Evolutionary conservation across 2,888 invertebrate genomes (phyloP), one percentile per base, ranked within the genome.

Genomic region (Eupeodes latifasciatus): DNA sequence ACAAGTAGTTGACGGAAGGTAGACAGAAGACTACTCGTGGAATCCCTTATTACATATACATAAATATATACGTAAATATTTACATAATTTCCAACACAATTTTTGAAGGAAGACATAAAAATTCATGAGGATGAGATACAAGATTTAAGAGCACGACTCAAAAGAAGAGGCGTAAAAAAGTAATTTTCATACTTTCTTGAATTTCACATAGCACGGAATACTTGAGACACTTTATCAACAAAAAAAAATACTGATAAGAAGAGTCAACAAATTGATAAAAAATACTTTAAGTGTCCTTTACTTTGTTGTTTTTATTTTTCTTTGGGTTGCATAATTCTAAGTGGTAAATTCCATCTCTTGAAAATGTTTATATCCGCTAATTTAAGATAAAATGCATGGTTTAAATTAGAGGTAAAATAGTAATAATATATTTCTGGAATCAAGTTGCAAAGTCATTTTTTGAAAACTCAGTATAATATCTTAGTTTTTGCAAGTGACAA

Each of bases 31-130:
- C 5, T 19, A 16, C 19, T 49, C 69, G 5, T 40, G 14, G 75
- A 57, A 49, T 81, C 85, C 66, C 76, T 47, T 76, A 85, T 72
- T 76, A 75, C 64, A 61, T 40, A 51, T 76, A 81, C 3, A 27
- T 3, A 27, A 40, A 40, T 40, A 40, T 40, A 27, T 3, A 27
- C 27, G 27, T 27, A 77, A 81, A 81, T 85, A 85, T 85, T 81
- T 85, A 74, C 85, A 85, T 85, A 81, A 77, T 85, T 77, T 67
- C 59, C 19, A 49, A 61, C 2, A 40, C 40, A 0, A 9, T 7
- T 3, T 40, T 40, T 9, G 69, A 71, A 64, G 64, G 57, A 76
- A 59, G 59, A 61, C 76, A 81, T 72, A 72, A 76, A 85, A 85
- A 71, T 76, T 61, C 44, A 85, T 71, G 72, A 44, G 72, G 14